A percentile compares a stretch with the other conserved stretches of the same genome.
Evolutionary conservation across 2,113 vertebrate species (phyloP).

Genomic region (Chinchilla lanigera): DNA sequence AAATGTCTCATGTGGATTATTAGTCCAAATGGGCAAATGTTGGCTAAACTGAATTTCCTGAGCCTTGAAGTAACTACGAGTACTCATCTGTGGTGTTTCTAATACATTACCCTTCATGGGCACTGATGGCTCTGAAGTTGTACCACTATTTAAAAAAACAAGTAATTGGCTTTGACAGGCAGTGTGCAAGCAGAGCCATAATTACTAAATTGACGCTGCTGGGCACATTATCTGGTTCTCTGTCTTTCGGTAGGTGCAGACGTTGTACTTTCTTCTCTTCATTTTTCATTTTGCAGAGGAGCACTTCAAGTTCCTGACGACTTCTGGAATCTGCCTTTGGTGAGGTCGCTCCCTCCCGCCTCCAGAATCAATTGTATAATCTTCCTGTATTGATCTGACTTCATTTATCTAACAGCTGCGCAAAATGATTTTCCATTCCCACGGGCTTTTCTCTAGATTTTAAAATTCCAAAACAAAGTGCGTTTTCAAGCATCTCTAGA

Average conservation of each 20-base stretch:
- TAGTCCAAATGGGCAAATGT: background rate
- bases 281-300: background rate
- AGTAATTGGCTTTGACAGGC: background rate
- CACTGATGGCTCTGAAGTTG: constrained; percentile 9
- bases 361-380: background rate
- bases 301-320: background rate
- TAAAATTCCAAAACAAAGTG: constrained; percentile 5
- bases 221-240: background rate
- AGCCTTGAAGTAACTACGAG: background rate
- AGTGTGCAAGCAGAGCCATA: background rate
- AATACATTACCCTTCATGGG: background rate
- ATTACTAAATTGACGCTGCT: background rate
- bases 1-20: background rate
- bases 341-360: background rate
- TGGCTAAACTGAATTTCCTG: constrained; percentile 29
- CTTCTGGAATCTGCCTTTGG: background rate
- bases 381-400: constrained; percentile 15
- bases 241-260: background rate
- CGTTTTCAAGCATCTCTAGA: background rate
- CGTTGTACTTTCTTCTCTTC: background rate
- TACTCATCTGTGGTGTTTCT: background rate
- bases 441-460: background rate
- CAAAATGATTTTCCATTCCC: constrained; percentile 23
- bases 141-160: background rate
- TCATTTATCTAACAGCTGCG: background rate